Evolutionary conservation across 2,113 vertebrate genomes (phyloP), one percentile per base, ranked within the genome.

Genomic region (Brienomyrus brachyistius): DNA sequence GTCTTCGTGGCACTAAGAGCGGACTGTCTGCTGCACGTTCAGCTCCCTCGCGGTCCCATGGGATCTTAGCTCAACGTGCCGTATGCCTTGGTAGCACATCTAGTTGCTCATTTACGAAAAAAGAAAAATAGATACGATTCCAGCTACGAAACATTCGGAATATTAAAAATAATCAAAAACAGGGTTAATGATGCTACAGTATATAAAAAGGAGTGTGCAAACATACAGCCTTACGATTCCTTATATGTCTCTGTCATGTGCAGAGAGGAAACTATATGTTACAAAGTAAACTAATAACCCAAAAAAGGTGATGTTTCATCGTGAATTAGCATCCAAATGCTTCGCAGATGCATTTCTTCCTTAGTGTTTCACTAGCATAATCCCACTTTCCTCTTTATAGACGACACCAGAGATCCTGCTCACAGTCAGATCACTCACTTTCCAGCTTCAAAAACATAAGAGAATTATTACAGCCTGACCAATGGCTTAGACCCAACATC

Each of bases 151-250:
- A 87, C 15, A 21, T 35, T 87, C 15, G 0, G 10, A 52, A 10
- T 31, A 86, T 87, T 54, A 87, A 87, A 54, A 87, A 80, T 77
- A 89, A 89, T 89, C 70, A 80, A 59, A 59, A 88, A 88, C 54
- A 48, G 43, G 56, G n/a, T 74, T 15, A 52, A 31, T 51, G 35
- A 74, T 15, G n/a, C 10, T 31, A 31, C 31, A 31, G 31, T 77
- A 77, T n/a, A 80, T 52, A 89, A 82, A 51, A 43, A 89, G 50
- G 48, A 43, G 70, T 89, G 88, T 52, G 43, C 47, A 52, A 23
- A 51, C 13, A 47, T 31, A 31, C 3, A 31, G 31, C 10, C 9
- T 4, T 43, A 82, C 40, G 19, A 43, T 82, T 40, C 43, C 77
- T 82, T 45, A 43, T 45, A 43, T 21, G 80, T 84, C 19, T 47